Conservation (phyloP, 2,888 invertebrate genomes). For the Busseola fusca region DNA sequence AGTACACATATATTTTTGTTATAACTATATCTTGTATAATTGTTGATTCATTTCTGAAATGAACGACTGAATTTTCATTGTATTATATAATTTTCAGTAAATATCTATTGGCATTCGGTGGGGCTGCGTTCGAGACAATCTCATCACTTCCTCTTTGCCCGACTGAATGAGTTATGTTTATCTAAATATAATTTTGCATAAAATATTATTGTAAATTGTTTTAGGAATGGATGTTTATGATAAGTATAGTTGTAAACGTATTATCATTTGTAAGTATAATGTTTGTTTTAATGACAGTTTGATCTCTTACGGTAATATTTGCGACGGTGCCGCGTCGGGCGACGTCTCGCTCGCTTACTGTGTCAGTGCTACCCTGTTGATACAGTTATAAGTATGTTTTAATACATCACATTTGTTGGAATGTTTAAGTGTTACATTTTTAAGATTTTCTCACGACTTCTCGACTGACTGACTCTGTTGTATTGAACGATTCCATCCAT, state of each 20-base stretch:
- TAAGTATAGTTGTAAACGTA: constrained; percentile 86
- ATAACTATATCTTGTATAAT: constrained; percentile 80
- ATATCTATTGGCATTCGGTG: constrained; percentile 62
- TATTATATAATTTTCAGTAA: constrained; percentile 72
- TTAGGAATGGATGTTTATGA: constrained; percentile 83
- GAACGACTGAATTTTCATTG: constrained; percentile 80
- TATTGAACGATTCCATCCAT: constrained; percentile 61
- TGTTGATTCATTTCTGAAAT: constrained; percentile 82
- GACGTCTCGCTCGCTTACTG: constrained; percentile 55
- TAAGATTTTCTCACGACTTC: constrained; percentile 52
- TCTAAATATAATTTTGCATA: constrained; percentile 75
- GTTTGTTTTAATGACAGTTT: constrained; percentile 86
- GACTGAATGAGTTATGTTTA: constrained; percentile 66
- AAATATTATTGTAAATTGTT: constrained; percentile 85
- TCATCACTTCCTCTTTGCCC: constrained; percentile 65
- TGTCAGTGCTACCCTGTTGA: constrained; percentile 34
- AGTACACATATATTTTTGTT: constrained; percentile 86
- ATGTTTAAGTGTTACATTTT: constrained; percentile 58
- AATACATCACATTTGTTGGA: constrained; percentile 58
- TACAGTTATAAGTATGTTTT: constrained; percentile 52
- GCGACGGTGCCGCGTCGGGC: constrained; percentile 69
- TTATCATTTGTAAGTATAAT: constrained; percentile 85
- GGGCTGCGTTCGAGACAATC: constrained; percentile 60
- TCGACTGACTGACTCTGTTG: constrained; percentile 60
- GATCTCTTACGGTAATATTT: constrained; percentile 87